Evolutionary conservation across 2,888 invertebrate genomes (phyloP).

Genomic region (Tortrix viridana): DNA sequence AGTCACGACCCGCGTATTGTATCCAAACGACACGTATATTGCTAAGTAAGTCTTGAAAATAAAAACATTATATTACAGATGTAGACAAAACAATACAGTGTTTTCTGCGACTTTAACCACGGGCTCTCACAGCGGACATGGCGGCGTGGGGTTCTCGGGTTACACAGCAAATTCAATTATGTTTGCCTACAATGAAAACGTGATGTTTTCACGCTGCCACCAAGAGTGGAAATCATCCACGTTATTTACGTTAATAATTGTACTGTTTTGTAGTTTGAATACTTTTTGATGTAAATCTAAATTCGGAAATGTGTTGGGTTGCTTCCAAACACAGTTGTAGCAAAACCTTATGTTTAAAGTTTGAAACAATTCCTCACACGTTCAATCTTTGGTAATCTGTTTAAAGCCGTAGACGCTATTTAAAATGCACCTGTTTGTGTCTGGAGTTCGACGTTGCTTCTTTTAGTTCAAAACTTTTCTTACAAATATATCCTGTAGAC

Average conservation of each 20-base stretch:
- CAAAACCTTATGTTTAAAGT: neutral
- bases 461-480: slow-evolving; percentile 46
- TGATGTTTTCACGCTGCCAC: slow-evolving; percentile 52
- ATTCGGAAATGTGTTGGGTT: no score
- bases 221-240: slow-evolving; percentile 43
- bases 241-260: slow-evolving; percentile 30
- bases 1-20: no score
- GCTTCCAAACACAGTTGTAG: neutral
- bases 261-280: no score
- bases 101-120: slow-evolving; percentile 17
- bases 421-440: slow-evolving; percentile 43
- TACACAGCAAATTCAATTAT: slow-evolving; percentile 55
- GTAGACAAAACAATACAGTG: slow-evolving; percentile 24
- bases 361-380: slow-evolving; percentile 11
- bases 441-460: slow-evolving; percentile 45
- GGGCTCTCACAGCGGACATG: slow-evolving; percentile 48
- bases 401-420: slow-evolving; percentile 39
- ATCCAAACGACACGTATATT: no score
- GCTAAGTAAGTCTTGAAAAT: no score
- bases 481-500: slow-evolving; percentile 38
- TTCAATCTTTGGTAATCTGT: slow-evolving; percentile 19
- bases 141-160: slow-evolving; percentile 55
- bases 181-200: slow-evolving; percentile 57
- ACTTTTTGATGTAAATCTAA: no score
- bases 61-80: neutral